phyloP scores from a whole-genome alignment of 2,888 invertebrate genomes.

The Arrhopalites spinosus region DNA sequence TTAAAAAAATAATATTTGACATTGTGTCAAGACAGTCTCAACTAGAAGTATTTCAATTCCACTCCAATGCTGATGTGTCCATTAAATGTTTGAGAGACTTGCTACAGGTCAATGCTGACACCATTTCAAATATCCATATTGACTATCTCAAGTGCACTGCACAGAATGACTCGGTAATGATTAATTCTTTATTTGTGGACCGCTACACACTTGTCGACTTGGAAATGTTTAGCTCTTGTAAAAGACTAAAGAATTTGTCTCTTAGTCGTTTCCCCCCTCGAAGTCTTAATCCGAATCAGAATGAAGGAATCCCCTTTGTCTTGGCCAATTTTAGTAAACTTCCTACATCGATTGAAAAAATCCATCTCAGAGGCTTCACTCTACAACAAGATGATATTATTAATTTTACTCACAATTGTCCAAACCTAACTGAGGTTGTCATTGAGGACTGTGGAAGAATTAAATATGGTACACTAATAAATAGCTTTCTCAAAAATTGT shows the following conservation, averaged over 20 bases:
- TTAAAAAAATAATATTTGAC: slow-evolving; percentile 41
- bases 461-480: slow-evolving; percentile 47
- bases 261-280: slow-evolving; percentile 39
- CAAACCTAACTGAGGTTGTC: slow-evolving; percentile 45
- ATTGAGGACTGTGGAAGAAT: slow-evolving; percentile 48
- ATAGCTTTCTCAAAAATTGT: slow-evolving; percentile 46
- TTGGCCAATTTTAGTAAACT: slow-evolving; percentile 33
- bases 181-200: not conserved
- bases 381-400: slow-evolving; percentile 45
- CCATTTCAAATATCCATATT: slow-evolving; percentile 44
- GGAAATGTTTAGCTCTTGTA: slow-evolving; percentile 45
- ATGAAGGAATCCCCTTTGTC: slow-evolving; percentile 20
- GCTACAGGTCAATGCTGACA: slow-evolving; percentile 37
- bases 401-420: slow-evolving; percentile 33
- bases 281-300: slow-evolving; percentile 20
- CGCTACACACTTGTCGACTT: slow-evolving; percentile 31
- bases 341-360: slow-evolving; percentile 40
- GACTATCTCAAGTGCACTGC: slow-evolving; percentile 41
- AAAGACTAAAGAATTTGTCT: slow-evolving; percentile 41
- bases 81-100: slow-evolving; percentile 36
- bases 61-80: slow-evolving; percentile 49
- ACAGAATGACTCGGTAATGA: not conserved
- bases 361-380: slow-evolving; percentile 46
- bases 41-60: slow-evolving; percentile 48
- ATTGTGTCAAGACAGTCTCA: slow-evolving; percentile 39